Evolutionary conservation across 2,797 vertebrate species (phyloP), one percentile per base, ranked within the genome.

Genomic region (Cephalopachus bancanus): DNA sequence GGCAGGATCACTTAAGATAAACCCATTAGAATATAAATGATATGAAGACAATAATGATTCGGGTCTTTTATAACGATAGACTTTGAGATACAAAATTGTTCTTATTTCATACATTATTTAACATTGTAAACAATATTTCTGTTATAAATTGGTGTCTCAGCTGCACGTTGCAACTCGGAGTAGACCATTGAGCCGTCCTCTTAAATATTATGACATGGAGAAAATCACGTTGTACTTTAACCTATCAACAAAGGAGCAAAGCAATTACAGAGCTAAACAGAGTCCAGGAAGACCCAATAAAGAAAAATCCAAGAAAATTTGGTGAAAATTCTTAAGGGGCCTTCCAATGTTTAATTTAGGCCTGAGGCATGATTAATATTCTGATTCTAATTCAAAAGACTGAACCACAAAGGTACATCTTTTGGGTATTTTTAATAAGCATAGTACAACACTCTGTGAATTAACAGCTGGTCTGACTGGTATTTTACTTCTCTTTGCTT

Each of bases 371-470:
- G 99, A 99, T 99, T 99, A 99, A 99, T 99, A 99, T 99, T 99
- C 99, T 98, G 98, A 99, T 99, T 99, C 98, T 99, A 99, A 99
- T 99, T 99, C 98, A 98, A 98, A 99, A 98, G 98, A 98, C 98
- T 98, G 98, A 99, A 98, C 98, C 99, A 99, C 99, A 98, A 99
- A 99, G 99, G 99, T 99, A 99, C 98, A 98, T 99, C 98, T 98
- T 99, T 98, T 95, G 98, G 98, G 98, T 98, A 98, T 99, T 99
- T 99, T 98, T 99, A 99, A 99, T 99, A 99, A 99, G 98, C 98
- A 98, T 98, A 97, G 98, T 99, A 99, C 98, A 99, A 98, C 98
- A 97, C 96, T 93, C 97, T 97, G 97, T 98, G 99, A 99, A 99
- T 99, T 99, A 98, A 99, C 99, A 99, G 98, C 98, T 99, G 98